These are phyloP conservation scores for Campoplex capitator DNA, from an alignment of 2,888 invertebrate species.

Conservation along the genomic window DNA sequence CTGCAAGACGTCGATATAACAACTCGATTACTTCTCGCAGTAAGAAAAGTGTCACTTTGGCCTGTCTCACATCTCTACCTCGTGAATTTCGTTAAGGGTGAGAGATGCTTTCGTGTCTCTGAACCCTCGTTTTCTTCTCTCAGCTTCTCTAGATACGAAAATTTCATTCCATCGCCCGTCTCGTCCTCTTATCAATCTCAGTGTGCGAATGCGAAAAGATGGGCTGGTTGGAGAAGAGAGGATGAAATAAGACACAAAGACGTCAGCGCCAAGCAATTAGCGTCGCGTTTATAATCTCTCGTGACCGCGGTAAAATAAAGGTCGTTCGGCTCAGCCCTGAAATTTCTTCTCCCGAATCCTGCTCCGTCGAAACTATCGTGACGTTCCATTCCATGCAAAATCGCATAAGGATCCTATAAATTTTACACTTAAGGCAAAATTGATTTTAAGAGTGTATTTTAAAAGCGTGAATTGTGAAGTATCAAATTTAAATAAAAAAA, in stretches of 20 bases:
- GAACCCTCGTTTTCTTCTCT: slow-evolving; percentile 39
- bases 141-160: slow-evolving; percentile 13
- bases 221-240: neutral
- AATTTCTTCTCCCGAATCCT: neutral
- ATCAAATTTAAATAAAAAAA: too few relatives aligned
- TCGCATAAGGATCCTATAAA: neutral
- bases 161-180: slow-evolving; percentile 50
- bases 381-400: neutral
- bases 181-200: slow-evolving; percentile 62
- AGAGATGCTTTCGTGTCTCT: slow-evolving; percentile 66
- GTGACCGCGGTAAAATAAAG: slow-evolving; percentile 33
- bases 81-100: slow-evolving; percentile 79
- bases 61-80: slow-evolving; percentile 74
- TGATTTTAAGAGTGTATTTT: neutral
- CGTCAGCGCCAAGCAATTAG: slow-evolving; percentile 60
- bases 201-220: slow-evolving; percentile 7
- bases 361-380: neutral
- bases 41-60: slow-evolving; percentile 80
- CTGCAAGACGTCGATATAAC: slow-evolving; percentile 80
- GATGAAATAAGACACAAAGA: slow-evolving; percentile 30
- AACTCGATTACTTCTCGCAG: slow-evolving; percentile 81
- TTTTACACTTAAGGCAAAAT: neutral
- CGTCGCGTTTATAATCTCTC: slow-evolving; percentile 58
- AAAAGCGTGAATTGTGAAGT: neutral
- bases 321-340: slow-evolving; percentile 12